These are phyloP conservation scores for Miichthys miiuy DNA, from an alignment of 2,797 vertebrate genomes.

Conservation along the genomic window DNA sequence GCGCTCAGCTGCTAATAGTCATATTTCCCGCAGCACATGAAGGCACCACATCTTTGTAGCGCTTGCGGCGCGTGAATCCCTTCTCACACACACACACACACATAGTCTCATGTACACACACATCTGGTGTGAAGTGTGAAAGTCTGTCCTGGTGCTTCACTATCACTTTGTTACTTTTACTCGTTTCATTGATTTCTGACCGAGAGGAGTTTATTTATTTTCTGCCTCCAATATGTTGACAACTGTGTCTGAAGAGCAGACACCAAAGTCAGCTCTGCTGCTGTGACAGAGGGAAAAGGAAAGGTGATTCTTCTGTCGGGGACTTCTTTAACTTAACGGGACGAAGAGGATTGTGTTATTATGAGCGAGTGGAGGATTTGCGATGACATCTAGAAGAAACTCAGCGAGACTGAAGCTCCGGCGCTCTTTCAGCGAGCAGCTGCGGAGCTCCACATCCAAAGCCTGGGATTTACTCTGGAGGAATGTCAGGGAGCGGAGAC, in stretches of 20 bases:
- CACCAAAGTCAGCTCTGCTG: constrained; percentile 18
- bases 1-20: background rate
- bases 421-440: constrained; percentile 91
- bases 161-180: constrained; percentile 36
- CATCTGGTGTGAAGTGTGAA: constrained; percentile 78
- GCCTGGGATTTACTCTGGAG: constrained; percentile 94
- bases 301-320: constrained; percentile 24
- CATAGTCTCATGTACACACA: constrained; percentile 66
- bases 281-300: constrained; percentile 13
- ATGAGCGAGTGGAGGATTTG: constrained; percentile 79
- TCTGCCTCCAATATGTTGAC: constrained; percentile 23
- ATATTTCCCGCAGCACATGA: constrained; percentile 55
- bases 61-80: constrained; percentile 42
- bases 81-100: constrained; percentile 49
- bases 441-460: constrained; percentile 90
- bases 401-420: constrained; percentile 85
- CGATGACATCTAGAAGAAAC: constrained; percentile 86
- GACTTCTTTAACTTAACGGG: constrained; percentile 26
- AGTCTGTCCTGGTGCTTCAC: constrained; percentile 41
- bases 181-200: background rate
- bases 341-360: constrained; percentile 61
- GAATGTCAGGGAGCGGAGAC: constrained; percentile 90
- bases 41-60: constrained; percentile 51
- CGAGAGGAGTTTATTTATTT: constrained; percentile 10
- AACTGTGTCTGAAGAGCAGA: constrained; percentile 34